Evolutionary conservation across 2,113 vertebrate species (phyloP).

Genomic region (western clawed frog (Xenopus tropicalis)): DNA sequence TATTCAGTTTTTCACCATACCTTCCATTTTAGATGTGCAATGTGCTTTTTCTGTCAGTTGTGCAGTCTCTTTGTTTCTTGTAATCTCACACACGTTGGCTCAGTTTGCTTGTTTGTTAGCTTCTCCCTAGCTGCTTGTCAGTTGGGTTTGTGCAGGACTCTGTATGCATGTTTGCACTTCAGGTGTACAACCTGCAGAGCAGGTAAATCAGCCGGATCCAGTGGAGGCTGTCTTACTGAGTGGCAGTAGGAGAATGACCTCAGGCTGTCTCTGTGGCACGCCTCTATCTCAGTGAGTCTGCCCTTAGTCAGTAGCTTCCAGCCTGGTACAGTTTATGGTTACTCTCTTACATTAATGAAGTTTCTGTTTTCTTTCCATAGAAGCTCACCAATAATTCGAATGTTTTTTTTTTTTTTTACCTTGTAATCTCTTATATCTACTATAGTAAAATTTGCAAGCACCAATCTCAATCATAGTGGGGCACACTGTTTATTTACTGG

Average conservation of each 20-base stretch:
- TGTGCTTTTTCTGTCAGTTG: neutral
- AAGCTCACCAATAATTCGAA: too few species aligned
- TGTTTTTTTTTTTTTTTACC: too few species aligned
- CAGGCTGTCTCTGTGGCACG: neutral
- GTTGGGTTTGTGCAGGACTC: too few species aligned
- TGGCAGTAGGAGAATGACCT: neutral
- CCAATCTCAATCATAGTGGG: too few species aligned
- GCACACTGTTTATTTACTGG: too few species aligned
- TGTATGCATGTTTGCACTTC: conserved; percentile 19
- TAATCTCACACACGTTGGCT: neutral
- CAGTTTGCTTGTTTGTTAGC: neutral
- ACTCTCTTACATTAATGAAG: too few species aligned
- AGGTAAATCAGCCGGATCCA: conserved; percentile 31
- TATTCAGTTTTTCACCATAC: neutral
- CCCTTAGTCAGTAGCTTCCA: too few species aligned
- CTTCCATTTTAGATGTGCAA: neutral
- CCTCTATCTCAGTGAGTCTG: conserved; percentile 3
- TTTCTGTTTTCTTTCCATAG: too few species aligned
- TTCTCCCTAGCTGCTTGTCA: too few species aligned
- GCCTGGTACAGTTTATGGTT: too few species aligned
- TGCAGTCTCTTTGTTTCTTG: neutral
- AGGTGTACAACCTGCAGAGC: conserved; percentile 35
- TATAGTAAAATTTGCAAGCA: too few species aligned
- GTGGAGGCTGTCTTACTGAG: conserved; percentile 15
- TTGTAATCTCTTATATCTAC: too few species aligned